Base-by-base conservation (phyloP, 2,113 vertebrate genomes). In the Eulacestoma nigropectus region DNA sequence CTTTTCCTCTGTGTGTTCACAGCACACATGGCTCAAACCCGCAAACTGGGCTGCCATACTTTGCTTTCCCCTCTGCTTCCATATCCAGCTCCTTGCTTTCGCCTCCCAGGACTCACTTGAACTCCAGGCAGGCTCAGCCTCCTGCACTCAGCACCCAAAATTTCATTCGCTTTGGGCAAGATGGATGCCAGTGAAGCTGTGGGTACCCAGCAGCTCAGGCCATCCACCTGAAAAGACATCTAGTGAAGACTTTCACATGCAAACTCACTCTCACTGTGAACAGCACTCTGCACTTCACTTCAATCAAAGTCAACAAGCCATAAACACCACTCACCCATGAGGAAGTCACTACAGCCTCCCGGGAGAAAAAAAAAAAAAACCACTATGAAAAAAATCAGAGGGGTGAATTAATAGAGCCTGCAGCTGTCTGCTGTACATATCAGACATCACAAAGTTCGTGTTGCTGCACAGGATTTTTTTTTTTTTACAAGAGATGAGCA, bases 291-390 rank as follows among this genome's bases (percentile, higher is more conserved):
- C 13, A 15, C 41, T 79, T 29, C 55, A 12, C 22, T 87, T 91
- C 72, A 4, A 70, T 70, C 88, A n/a, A 47, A 93, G 76, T 16
- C 90, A 93, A 86, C 76, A 69, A 84, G 68, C 86, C 72, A 49
- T 78, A 50, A 93, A 77, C 3, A 44, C 47, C 90, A 89, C 63
- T 93, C 94, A 88, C 52, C 90, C 72, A 4, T 69, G 59, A 88
- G 76, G 90, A 95, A 96, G 83, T 72, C 88, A 95, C 92, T 84
- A 56, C 41, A 90, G 68, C 83, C 88, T 96, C 67, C 93, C 64
- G 88, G 92, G 57, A 53, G 90, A 84, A 84, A 79, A 87, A 65
- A 78, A 92, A 84, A 84, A 79, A 87, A 65, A 78, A 35, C 20
- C 20, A 64, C 44, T 59, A 49, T 46, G 20, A 67, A 93, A 89